Percentiles rank a stretch among this genome's conserved stretches.
phyloP scores from a whole-genome alignment of 1,140 invertebrate species.

The Wasmannia auropunctata region DNA sequence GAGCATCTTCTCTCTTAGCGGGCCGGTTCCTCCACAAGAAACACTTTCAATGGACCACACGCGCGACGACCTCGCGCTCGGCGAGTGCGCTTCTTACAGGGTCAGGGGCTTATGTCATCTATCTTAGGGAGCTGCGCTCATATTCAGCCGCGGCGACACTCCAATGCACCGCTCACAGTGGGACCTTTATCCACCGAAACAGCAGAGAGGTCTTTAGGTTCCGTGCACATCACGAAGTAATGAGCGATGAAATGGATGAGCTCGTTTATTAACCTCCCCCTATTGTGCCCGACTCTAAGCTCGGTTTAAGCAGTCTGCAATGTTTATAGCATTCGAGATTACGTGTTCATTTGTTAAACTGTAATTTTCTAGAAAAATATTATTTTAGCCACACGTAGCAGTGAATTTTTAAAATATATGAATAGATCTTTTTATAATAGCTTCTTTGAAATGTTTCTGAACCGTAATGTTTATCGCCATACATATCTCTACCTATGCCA shows the following conservation, averaged over 20 bases:
- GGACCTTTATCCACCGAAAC: conserved; percentile 60
- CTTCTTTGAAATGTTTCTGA: not conserved
- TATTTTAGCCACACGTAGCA: not conserved
- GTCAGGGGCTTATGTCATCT: conserved; percentile 77
- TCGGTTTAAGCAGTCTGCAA: too few species aligned
- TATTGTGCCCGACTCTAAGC: not conserved
- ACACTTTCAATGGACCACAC: conserved; percentile 82
- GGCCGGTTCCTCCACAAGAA: conserved; percentile 46
- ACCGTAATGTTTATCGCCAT: not conserved
- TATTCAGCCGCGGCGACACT: conserved; percentile 80
- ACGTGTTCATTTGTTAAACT: not conserved
- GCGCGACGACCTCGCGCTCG: conserved; percentile 71
- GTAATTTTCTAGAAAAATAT: not conserved
- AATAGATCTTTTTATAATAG: not conserved
- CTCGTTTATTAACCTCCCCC: conserved; percentile 34
- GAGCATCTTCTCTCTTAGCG: conserved; percentile 22
- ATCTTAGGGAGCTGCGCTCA: conserved; percentile 77
- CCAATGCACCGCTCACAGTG: conserved; percentile 69
- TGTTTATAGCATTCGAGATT: not conserved
- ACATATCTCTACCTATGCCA: not conserved
- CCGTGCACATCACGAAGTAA: conserved; percentile 5
- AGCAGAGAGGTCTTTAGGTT: not conserved
- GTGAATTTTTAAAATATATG: not conserved
- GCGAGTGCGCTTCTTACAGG: conserved; percentile 67
- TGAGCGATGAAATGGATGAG: conserved; percentile 23